phyloP scores from a whole-genome alignment of 2,888 invertebrate genomes.

The Stenichneumon culpator region DNA sequence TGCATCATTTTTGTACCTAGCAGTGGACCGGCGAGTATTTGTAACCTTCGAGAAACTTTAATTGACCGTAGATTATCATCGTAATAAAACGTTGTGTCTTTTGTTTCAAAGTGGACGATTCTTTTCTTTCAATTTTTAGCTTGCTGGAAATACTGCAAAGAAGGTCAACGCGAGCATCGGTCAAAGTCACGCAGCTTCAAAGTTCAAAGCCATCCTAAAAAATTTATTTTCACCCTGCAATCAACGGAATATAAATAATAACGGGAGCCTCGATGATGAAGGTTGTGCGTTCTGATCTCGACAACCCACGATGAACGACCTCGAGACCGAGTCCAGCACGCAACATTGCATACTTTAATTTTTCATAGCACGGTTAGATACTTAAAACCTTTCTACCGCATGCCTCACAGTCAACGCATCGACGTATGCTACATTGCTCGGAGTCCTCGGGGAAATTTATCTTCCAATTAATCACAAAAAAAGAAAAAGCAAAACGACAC shows the following conservation, averaged over 20 bases:
- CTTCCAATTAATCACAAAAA: background rate
- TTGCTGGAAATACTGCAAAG: background rate
- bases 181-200: background rate
- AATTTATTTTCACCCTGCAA: background rate
- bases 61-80: too few species aligned
- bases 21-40: too few species aligned
- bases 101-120: background rate
- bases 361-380: background rate
- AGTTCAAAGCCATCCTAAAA: background rate
- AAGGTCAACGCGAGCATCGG: background rate
- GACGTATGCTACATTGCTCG: background rate
- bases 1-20: too few species aligned
- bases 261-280: background rate
- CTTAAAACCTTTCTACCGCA: constrained; percentile 5
- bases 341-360: constrained; percentile 14
- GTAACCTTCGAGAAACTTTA: too few species aligned
- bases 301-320: background rate
- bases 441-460: background rate
- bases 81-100: background rate
- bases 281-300: background rate
- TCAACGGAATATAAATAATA: background rate
- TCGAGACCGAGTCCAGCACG: constrained; percentile 40
- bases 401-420: background rate
- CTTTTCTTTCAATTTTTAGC: background rate
- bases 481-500: background rate